These are phyloP conservation scores for Pogonomyrmex californicus DNA, from an alignment of 1,140 invertebrate species.

Conservation along the genomic window DNA sequence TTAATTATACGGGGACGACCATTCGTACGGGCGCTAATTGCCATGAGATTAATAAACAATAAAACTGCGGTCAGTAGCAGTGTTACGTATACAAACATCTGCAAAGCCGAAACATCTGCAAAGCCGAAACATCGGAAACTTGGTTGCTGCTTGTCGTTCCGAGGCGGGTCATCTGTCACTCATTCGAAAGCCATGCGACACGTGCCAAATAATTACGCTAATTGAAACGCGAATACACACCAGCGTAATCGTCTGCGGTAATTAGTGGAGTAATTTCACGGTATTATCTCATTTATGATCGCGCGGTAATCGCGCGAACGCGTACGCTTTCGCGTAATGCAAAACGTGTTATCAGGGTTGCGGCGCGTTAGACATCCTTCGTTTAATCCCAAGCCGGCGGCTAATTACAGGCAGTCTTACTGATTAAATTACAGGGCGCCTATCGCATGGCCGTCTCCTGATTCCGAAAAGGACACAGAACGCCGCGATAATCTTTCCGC, in stretches of 20 bases:
- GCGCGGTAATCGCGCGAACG: constrained; percentile 35
- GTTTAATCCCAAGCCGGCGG: constrained; percentile 53
- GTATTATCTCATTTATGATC: constrained; percentile 57
- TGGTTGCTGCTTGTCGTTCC: constrained; percentile 3
- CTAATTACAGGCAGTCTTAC: constrained; percentile 51
- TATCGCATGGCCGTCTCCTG: constrained; percentile 15
- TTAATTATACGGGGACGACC: constrained; percentile 10
- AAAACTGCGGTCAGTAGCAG: constrained; percentile 16
- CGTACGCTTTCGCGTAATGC: constrained; percentile 43
- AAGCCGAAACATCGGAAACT: constrained; percentile 17
- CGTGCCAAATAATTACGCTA: constrained; percentile 64
- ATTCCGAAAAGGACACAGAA: constrained; percentile 1
- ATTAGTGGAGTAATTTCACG: constrained; percentile 59
- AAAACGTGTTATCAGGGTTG: constrained; percentile 43
- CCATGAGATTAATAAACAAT: constrained; percentile 32
- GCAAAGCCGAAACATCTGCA: constrained; percentile 9
- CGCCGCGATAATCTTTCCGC: constrained; percentile 35
- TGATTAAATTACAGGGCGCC: constrained; percentile 50
- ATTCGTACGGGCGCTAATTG: constrained; percentile 16
- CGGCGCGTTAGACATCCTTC: constrained; percentile 49
- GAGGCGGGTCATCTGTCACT: constrained; percentile 48
- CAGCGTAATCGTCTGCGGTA: constrained; percentile 43
- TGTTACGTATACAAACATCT: constrained; percentile 2
- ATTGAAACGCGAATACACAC: constrained; percentile 60
- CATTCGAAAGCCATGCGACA: constrained; percentile 43